phyloP scores from a whole-genome alignment of 2,888 invertebrate species.

The Halictus ligatus region DNA sequence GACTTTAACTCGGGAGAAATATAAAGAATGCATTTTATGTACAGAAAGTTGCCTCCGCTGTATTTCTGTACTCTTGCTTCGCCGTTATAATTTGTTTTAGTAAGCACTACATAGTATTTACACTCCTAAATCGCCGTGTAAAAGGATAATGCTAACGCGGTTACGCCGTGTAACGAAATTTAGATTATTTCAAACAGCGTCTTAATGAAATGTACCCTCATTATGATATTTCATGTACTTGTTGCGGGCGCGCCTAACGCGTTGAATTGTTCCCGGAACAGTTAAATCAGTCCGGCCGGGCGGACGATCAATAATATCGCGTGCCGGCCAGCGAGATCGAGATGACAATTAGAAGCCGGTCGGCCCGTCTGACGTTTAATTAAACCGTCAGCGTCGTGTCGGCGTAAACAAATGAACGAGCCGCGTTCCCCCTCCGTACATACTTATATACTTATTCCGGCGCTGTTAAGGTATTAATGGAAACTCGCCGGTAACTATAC shows the following conservation, averaged over 20 bases:
- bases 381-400: slow-evolving; percentile 36
- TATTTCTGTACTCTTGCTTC: neutral
- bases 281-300: neutral
- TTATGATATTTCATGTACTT: neutral
- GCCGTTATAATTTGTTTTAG: neutral
- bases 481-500: neutral
- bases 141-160: neutral
- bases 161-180: neutral
- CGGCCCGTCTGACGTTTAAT: slow-evolving; percentile 45
- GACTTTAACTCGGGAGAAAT: too few relatives aligned
- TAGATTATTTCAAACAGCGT: neutral
- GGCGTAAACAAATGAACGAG: slow-evolving; percentile 30
- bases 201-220: neutral
- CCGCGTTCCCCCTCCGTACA: slow-evolving; percentile 15
- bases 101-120: neutral
- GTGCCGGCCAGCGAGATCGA: neutral
- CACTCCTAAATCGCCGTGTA: neutral
- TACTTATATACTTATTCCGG: neutral
- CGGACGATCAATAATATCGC: slow-evolving; percentile 14
- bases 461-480: neutral
- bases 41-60: too few relatives aligned
- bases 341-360: slow-evolving; percentile 2
- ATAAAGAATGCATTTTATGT: too few relatives aligned
- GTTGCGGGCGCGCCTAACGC: neutral
- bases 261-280: slow-evolving; percentile 1